Conservation (phyloP, 2,888 invertebrate species). For the Idaea biselata region DNA sequence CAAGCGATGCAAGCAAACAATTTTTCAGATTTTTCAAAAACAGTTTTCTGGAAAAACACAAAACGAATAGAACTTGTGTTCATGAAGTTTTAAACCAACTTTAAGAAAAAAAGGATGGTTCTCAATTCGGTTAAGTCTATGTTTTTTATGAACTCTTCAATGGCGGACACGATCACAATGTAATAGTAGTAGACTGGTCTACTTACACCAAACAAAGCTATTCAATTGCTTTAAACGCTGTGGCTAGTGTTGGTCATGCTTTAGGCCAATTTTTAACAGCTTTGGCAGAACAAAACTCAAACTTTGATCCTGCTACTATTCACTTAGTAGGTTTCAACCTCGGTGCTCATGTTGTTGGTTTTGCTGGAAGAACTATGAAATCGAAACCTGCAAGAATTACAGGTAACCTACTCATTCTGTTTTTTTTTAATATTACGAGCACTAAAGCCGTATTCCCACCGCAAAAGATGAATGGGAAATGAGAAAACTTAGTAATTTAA, state of each 20-base stretch:
- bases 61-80: too few relatives aligned
- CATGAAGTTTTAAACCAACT: too few relatives aligned
- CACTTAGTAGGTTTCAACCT: conserved; percentile 58
- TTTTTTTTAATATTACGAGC: neutral
- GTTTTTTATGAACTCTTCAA: neutral
- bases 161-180: conserved; percentile 34
- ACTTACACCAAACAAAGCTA: conserved; percentile 39
- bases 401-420: conserved; percentile 33
- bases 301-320: conserved; percentile 24
- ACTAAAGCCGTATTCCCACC: too few relatives aligned
- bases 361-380: conserved; percentile 36
- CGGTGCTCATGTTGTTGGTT: conserved; percentile 57
- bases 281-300: conserved; percentile 22
- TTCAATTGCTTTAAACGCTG: conserved; percentile 36
- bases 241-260: conserved; percentile 38
- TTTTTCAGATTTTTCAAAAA: too few relatives aligned
- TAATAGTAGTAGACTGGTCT: conserved; percentile 58
- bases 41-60: too few relatives aligned
- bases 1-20: too few relatives aligned
- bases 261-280: conserved; percentile 35
- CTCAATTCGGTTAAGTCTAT: too few relatives aligned
- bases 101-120: too few relatives aligned
- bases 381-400: conserved; percentile 49
- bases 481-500: too few relatives aligned
- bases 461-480: too few relatives aligned